Evolutionary conservation across 2,113 vertebrate genomes (phyloP), one percentile per base, ranked within the genome.

Genomic region (Chamaetylas fuelleborni): DNA sequence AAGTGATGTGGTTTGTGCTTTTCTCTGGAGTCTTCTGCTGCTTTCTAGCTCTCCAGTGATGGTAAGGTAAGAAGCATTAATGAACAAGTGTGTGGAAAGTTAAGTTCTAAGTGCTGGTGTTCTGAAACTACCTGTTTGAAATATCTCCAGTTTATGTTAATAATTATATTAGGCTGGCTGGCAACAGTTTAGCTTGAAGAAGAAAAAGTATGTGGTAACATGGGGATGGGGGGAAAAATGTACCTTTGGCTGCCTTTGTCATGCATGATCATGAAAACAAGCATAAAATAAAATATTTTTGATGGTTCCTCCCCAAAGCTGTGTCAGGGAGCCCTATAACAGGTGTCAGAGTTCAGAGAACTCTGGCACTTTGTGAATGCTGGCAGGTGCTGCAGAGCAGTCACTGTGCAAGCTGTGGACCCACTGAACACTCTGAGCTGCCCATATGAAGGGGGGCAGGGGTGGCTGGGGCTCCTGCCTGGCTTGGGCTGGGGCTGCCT

Each of bases 341-440:
- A 17, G 23, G 69, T 79, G 57, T 47, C 19, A 14, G 14, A 7
- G 12, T 28, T 73, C 3, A 9, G 78, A 61, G 56, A 50, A 2
- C 33, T 29, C 48, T 31, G 33, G 20, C 7, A 15, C 7, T 38
- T 38, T 25, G 13, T 38, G 36, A 45, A 3, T 53, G 34, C 31
- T 64, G 61, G 48, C 67, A 85, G 73, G 45, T 5, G 18, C 36
- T 43, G 5, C 36, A 36, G 85, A 60, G 61, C 5, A n/a, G 42
- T 40, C 4, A 2, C 29, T 34, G 31, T 31, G 20, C 22, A 20
- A 43, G 56, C 10, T 47, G 0, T n/a, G 17, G 51, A n/a, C 45
- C 2, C 6, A 0, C 11, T 5, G 82, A 43, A 2, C 2, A 3
- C 6, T 8, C 4, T 0, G 2, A 33, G 26, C 8, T 38, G 33